These are phyloP conservation scores for Volucella bombylans DNA, from an alignment of 2,888 invertebrate genomes.

Conservation along the genomic window DNA sequence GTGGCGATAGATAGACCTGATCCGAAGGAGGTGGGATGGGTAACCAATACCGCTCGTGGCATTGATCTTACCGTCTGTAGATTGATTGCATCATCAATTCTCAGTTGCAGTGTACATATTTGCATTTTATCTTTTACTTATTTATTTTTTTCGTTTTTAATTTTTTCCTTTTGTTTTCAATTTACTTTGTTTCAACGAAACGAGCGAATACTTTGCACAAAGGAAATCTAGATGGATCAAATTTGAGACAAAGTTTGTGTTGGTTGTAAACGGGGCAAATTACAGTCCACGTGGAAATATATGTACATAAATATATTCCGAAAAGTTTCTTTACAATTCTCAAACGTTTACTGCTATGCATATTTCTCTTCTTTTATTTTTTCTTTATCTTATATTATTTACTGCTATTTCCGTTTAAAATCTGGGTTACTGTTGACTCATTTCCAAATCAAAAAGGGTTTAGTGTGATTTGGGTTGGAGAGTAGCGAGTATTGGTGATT, in stretches of 20 bases:
- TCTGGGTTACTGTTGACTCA: conserved; percentile 20
- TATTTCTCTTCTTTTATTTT: neutral
- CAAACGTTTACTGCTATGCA: no score
- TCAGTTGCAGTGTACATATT: conserved; percentile 6
- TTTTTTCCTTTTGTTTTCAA: neutral
- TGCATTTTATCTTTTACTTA: neutral
- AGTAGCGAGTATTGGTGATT: no score
- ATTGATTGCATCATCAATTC: conserved; percentile 53
- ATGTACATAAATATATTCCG: no score
- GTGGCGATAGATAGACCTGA: neutral
- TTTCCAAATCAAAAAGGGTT: neutral
- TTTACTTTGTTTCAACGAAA: no score
- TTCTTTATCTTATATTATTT: neutral
- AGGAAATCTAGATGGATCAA: no score
- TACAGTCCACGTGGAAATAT: no score
- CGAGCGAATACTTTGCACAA: no score
- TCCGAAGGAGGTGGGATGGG: neutral
- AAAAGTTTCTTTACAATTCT: no score
- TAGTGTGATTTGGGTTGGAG: neutral
- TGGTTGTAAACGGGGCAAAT: no score
- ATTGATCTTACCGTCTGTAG: conserved; percentile 15
- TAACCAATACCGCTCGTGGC: neutral
- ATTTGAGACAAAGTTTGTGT: no score
- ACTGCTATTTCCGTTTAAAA: conserved; percentile 1
- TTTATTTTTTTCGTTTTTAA: neutral